Conservation (phyloP, 2,888 invertebrate genomes). For the Drosophila seclusa region DNA sequence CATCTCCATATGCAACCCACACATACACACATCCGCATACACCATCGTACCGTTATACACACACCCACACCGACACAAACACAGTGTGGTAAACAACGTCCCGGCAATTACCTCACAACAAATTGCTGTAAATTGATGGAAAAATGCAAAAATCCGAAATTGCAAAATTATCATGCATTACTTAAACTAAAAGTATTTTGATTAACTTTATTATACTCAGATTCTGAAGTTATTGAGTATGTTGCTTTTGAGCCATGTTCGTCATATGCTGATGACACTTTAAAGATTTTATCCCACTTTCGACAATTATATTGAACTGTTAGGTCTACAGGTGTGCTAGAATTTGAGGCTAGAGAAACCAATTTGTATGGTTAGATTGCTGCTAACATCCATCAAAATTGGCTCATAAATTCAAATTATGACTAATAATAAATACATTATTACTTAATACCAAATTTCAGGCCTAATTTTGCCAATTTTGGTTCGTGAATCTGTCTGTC, state of each 20-base stretch:
- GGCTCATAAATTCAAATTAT: not conserved
- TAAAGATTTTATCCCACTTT: no score
- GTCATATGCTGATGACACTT: no score
- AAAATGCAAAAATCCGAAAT: constrained; percentile 55
- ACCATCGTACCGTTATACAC: not conserved
- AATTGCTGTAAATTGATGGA: constrained; percentile 46
- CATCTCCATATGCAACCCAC: constrained; percentile 22
- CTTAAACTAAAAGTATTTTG: constrained; percentile 1
- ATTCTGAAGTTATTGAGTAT: not conserved
- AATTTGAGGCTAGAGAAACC: not conserved
- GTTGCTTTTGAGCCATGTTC: not conserved
- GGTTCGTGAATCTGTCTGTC: not conserved
- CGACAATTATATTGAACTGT: not conserved
- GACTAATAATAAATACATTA: not conserved
- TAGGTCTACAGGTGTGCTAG: not conserved
- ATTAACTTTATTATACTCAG: not conserved
- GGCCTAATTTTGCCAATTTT: not conserved
- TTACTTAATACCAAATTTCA: not conserved
- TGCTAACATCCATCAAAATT: not conserved
- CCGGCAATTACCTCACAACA: constrained; percentile 33
- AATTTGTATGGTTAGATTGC: not conserved
- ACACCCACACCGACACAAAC: constrained; percentile 1
- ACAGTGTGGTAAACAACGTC: constrained; percentile 26
- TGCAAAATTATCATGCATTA: constrained; percentile 54
- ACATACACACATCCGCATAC: constrained; percentile 7